Conservation (phyloP, 2,888 invertebrate genomes). For the Aleiodes leptofemur region DNA sequence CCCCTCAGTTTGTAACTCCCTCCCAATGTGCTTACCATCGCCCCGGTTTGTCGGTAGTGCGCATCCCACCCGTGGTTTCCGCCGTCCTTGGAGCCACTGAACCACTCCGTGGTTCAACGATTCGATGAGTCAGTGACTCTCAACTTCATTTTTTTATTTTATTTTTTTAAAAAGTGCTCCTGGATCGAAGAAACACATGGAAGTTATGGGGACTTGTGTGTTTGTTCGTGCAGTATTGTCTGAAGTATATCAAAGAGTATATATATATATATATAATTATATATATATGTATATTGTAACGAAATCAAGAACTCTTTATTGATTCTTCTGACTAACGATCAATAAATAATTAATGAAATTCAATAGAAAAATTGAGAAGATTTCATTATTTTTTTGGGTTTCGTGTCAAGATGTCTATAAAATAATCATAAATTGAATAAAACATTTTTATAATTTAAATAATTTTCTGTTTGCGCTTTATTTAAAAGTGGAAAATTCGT, state of each 20-base stretch:
- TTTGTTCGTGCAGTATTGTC: neutral
- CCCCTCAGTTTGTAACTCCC: constrained; percentile 40
- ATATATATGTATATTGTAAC: too few species aligned
- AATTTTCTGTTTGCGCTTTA: neutral
- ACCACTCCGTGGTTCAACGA: constrained; percentile 76
- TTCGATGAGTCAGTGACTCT: constrained; percentile 73
- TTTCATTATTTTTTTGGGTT: too few species aligned
- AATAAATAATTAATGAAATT: too few species aligned
- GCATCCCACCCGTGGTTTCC: constrained; percentile 74
- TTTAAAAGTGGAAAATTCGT: neutral
- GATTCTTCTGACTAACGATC: too few species aligned
- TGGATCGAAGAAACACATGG: neutral
- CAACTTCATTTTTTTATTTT: constrained; percentile 57
- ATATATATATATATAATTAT: too few species aligned
- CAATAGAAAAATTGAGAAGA: too few species aligned
- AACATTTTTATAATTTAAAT: too few species aligned
- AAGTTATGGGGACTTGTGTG: too few species aligned
- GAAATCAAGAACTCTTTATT: too few species aligned
- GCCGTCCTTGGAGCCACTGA: constrained; percentile 76
- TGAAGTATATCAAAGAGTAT: neutral
- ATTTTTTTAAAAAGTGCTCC: neutral
- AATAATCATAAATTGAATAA: too few species aligned
- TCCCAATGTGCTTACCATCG: constrained; percentile 20
- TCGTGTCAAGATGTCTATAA: too few species aligned
- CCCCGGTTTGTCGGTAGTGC: constrained; percentile 59